Base-by-base conservation (phyloP, 2,113 vertebrate genomes). In the Tragelaphus buxtoni region DNA sequence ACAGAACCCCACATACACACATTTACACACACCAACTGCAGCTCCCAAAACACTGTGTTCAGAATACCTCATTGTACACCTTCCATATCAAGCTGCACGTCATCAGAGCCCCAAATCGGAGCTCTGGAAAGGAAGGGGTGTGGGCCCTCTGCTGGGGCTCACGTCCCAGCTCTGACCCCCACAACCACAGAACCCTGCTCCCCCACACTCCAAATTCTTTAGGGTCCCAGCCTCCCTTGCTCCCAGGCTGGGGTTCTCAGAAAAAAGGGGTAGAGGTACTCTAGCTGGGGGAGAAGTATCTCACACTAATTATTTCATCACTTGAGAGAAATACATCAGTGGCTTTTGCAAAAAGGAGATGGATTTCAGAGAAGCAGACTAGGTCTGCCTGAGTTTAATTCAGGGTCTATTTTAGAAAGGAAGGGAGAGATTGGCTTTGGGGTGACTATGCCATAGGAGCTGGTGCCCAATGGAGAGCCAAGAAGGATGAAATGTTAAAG, bases 1-100 rank as follows among this genome's bases (percentile, higher is more conserved):
- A 69, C 81, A 84, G 76, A 90, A 55, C 82, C 9, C 7, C 74
- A 88, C 4, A 3, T 11, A 47, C 42, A 9, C 53, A 82, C 79
- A 18, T 4, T n/a, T 81, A 42, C 63, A 93, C 26, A 86, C 79
- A 60, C 90, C 69, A 45, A 14, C 90, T 42, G 87, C 84, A 53
- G 83, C 30, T 81, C 77, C 90, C 28, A 90, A 77, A 45, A 92
- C 65, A n/a, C 39, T 14, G 45, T 86, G 92, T 80, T 95, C 91
- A 97, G 98, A 92, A 53, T 9, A 79, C 7, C 93, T 88, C 94
- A 49, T 94, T 28, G 96, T 95, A 88, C 56, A 83, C 76, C 35
- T 2, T 4, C 42, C 6, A 58, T 49, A 39, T 39, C 76, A 72
- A 5, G 7, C 17, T 3, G 51, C 49, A 82, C 13, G 10, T 9